phyloP scores from a whole-genome alignment of 2,797 vertebrate genomes.

The Ctenosaura bakeri region DNA sequence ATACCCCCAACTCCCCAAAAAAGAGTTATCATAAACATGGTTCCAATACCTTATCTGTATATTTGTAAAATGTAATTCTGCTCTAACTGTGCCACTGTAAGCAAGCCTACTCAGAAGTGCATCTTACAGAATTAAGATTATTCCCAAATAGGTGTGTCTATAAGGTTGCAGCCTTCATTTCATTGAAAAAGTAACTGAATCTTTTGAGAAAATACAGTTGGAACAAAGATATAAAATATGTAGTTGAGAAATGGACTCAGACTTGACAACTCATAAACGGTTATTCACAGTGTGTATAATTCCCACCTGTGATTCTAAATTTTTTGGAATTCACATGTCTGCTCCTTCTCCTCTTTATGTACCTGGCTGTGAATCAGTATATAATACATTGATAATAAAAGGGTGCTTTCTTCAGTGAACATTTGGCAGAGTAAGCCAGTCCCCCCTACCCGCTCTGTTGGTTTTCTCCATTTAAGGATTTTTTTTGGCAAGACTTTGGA shows the following conservation, averaged over 20 bases:
- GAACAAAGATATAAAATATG: not conserved
- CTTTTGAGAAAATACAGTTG: constrained; percentile 1
- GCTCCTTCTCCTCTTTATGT: not conserved
- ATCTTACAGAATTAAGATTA: not conserved
- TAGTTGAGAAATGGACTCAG: not conserved
- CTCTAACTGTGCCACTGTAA: not conserved
- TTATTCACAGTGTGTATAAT: not conserved
- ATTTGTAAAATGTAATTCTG: not conserved
- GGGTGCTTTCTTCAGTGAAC: not conserved
- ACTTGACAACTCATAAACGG: not conserved
- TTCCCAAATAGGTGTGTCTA: not conserved
- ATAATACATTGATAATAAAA: constrained; percentile 6
- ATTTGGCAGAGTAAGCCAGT: constrained; percentile 1
- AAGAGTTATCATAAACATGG: too few species aligned
- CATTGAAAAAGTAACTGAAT: not conserved
- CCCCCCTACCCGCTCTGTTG: not conserved
- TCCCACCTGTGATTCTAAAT: not conserved
- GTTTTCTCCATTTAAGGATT: constrained; percentile 22
- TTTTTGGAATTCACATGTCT: not conserved
- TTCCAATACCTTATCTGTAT: not conserved
- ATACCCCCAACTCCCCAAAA: too few species aligned
- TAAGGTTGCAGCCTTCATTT: not conserved
- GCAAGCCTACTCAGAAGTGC: not conserved
- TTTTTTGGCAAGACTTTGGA: not conserved
- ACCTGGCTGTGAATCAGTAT: not conserved